Evolutionary conservation across 2,888 invertebrate species (phyloP).

Genomic region (Blomia tropicalis): DNA sequence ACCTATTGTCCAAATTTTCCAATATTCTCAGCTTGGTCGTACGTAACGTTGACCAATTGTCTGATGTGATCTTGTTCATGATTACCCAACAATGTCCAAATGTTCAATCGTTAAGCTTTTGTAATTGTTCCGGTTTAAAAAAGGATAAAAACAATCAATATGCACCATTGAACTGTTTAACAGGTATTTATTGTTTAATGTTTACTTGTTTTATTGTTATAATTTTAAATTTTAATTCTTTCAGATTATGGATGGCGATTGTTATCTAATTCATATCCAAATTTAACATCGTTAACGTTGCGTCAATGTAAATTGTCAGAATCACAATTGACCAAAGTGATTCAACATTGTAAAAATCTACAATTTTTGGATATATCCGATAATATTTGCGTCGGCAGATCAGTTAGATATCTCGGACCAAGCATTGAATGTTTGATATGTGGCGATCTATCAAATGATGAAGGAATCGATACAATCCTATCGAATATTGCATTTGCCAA

Average conservation of each 20-base stretch:
- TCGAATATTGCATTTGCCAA: slow-evolving; percentile 4
- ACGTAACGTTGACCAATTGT: slow-evolving; percentile 9
- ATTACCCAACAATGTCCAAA: slow-evolving; percentile 4
- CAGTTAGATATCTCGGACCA: background rate
- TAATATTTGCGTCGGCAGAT: background rate
- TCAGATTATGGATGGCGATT: slow-evolving; percentile 22
- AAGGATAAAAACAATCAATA: slow-evolving; percentile 10
- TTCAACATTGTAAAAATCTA: slow-evolving; percentile 1
- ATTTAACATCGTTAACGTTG: slow-evolving; percentile 18
- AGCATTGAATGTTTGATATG: slow-evolving; percentile 15
- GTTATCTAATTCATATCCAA: slow-evolving; percentile 13
- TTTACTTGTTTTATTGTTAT: background rate
- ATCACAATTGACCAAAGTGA: slow-evolving; percentile 12
- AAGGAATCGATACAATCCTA: slow-evolving; percentile 16
- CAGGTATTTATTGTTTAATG: background rate
- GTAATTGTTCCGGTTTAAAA: slow-evolving; percentile 3
- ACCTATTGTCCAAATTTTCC: slow-evolving; percentile 8
- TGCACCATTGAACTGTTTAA: slow-evolving; percentile 7
- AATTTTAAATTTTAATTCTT: background rate
- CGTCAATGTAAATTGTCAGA: slow-evolving; percentile 17
- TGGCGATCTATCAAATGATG: slow-evolving; percentile 19
- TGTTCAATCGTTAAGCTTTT: slow-evolving; percentile 6
- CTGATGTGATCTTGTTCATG: slow-evolving; percentile 3
- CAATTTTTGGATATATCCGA: slow-evolving; percentile 17
- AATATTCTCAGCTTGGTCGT: slow-evolving; percentile 12